Evolutionary conservation across 92 coral and sea anemone genomes (phyloP).

Genomic region (Isaurus tuberculatus): DNA sequence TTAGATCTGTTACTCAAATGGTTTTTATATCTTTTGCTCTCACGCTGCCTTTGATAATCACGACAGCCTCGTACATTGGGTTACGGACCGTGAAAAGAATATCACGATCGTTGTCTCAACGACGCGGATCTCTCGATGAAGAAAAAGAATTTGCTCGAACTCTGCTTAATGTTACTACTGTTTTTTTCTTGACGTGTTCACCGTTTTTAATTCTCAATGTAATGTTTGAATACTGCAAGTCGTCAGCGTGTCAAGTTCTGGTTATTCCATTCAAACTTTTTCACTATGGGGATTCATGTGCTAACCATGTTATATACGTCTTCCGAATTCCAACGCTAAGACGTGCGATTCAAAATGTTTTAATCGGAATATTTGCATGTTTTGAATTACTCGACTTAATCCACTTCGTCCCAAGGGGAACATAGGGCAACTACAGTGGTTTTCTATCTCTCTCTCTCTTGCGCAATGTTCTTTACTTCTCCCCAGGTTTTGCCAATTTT

Average conservation of each 20-base stretch:
- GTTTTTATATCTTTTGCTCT: constrained; percentile 67
- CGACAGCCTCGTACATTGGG: constrained; percentile 66
- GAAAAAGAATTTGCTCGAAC: constrained; percentile 73
- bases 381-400: too few relatives aligned
- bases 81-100: constrained; percentile 65
- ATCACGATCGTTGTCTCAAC: constrained; percentile 56
- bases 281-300: constrained; percentile 77
- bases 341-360: constrained; percentile 9
- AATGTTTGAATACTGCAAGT: constrained; percentile 65
- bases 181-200: constrained; percentile 77
- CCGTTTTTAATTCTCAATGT: constrained; percentile 81
- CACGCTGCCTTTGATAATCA: constrained; percentile 59
- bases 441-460: too few relatives aligned
- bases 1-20: constrained; percentile 54
- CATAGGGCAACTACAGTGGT: too few relatives aligned
- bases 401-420: too few relatives aligned
- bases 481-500: too few relatives aligned
- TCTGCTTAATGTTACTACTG: constrained; percentile 66
- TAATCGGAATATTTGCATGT: neutral
- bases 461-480: too few relatives aligned
- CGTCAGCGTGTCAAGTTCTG: constrained; percentile 47
- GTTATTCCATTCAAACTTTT: constrained; percentile 71
- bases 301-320: constrained; percentile 73
- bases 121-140: constrained; percentile 49
- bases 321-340: constrained; percentile 70